These are phyloP conservation scores for Drosophila aff. DNA, from an alignment of 1,140 invertebrate genomes.

Conservation along the genomic window DNA sequence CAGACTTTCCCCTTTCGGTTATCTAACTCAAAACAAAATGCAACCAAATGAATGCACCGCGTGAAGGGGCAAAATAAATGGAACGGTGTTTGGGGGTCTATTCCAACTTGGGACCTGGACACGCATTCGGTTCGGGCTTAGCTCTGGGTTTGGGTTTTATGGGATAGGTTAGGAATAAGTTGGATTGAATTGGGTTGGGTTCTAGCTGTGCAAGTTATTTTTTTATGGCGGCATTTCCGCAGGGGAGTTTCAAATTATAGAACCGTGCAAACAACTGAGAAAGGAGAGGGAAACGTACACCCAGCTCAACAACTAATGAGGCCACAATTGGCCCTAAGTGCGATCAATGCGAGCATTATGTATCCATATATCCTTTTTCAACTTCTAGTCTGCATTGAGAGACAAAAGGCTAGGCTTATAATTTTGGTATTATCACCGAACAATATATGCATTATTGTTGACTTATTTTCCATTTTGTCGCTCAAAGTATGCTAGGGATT, in stretches of 20 bases:
- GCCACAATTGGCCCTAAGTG: conserved; percentile 35
- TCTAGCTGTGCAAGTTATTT: conserved; percentile 42
- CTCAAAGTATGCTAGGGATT: conserved; percentile 51
- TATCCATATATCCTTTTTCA: neutral
- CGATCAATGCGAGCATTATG: conserved; percentile 29
- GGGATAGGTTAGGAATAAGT: conserved; percentile 36
- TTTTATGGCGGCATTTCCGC: conserved; percentile 47
- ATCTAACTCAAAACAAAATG: conserved; percentile 55
- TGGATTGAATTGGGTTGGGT: conserved; percentile 26
- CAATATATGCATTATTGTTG: conserved; percentile 8
- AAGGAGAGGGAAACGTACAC: neutral
- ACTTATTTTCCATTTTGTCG: conserved; percentile 10
- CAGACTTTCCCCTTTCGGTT: conserved; percentile 43
- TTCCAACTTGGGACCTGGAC: conserved; percentile 52
- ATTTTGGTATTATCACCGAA: conserved; percentile 43
- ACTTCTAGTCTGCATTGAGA: neutral
- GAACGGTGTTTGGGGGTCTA: conserved; percentile 16
- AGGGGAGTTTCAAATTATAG: conserved; percentile 48
- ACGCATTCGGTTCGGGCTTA: conserved; percentile 32
- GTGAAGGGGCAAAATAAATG: neutral
- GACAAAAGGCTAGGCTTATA: conserved; percentile 20
- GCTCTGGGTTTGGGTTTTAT: conserved; percentile 30
- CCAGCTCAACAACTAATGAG: conserved; percentile 43
- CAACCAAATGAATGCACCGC: conserved; percentile 19
- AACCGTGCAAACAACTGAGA: conserved; percentile 6